Percentiles rank a stretch among this genome's conserved stretches.
phyloP scores from a whole-genome alignment of 2,113 vertebrate genomes.

The Tretioscincus oriximinensis region DNA sequence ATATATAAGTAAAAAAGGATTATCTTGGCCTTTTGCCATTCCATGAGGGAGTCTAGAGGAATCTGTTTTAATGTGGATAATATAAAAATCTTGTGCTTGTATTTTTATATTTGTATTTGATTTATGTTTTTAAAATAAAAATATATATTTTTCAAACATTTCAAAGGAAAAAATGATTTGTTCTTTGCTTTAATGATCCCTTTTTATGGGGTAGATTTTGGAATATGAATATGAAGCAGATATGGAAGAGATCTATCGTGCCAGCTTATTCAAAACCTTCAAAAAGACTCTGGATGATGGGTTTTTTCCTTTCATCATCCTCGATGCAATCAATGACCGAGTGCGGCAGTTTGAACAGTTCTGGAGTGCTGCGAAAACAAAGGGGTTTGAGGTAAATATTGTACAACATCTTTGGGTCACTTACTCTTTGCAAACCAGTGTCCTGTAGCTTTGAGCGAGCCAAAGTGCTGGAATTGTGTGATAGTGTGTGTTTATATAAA shows the following conservation, averaged over 20 bases:
- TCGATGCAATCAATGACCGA: conserved; percentile 93
- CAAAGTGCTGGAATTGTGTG: too few species aligned
- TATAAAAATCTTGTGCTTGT: too few species aligned
- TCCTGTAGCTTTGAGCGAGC: not conserved
- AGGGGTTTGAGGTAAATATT: conserved; percentile 91
- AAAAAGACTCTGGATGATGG: conserved; percentile 97
- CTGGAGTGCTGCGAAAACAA: conserved; percentile 98
- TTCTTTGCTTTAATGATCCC: conserved; percentile 44
- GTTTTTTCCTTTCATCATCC: conserved; percentile 98
- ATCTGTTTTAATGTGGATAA: too few species aligned
- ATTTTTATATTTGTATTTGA: too few species aligned
- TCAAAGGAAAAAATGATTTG: not conserved
- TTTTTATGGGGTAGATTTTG: conserved; percentile 78
- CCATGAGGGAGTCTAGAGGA: too few species aligned
- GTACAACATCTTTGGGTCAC: conserved; percentile 18
- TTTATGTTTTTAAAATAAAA: too few species aligned
- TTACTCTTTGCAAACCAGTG: not conserved
- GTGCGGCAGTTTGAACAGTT: conserved; percentile 98
- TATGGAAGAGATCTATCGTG: conserved; percentile 96
- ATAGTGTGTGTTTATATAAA: too few species aligned
- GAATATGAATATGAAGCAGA: conserved; percentile 98
- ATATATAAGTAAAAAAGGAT: too few species aligned
- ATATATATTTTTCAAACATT: too few species aligned
- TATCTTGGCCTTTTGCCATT: too few species aligned
- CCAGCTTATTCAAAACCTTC: conserved; percentile 98